Evolutionary conservation across 2,797 vertebrate species (phyloP), one percentile per base, ranked within the genome.

Genomic region (Carduelis carduelis): DNA sequence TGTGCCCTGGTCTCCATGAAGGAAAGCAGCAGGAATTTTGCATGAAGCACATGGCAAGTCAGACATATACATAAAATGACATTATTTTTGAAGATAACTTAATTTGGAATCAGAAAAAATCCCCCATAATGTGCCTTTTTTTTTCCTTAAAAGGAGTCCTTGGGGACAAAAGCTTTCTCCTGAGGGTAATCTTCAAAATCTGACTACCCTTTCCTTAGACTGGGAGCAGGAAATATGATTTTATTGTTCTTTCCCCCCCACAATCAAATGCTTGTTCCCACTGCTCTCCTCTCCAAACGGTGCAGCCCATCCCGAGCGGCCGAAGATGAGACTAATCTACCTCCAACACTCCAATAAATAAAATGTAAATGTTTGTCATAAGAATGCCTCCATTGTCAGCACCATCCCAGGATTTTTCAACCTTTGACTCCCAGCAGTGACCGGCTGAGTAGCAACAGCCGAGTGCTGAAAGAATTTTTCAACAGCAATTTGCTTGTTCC

Each of bases 401-500:
- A 56, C 80, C 94, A 91, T 83, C 93, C 95, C 13, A 12, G 84
- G 96, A 87, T 94, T 97, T 97, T 97, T 87, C 96, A 96, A 94
- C 97, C 95, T 97, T 96, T 97, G 97, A 97, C 98, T 97, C 96
- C 93, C 68, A 13, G 97, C 97, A 63, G 55, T 91, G 96, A 91
- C 95, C 37, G 75, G 93, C 93, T 93, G 92, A 97, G 95, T 97
- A 97, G 97, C 97, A 98, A 98, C 97, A 97, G 97, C 97, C 20
- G 52, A 95, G 98, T 90, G 97, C 96, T 97, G 96, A 98, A 98
- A 98, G 98, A 97, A 98, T 98, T 98, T 98, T 98, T 98, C 98
- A 98, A 97, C 97, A 98, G 97, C 97, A 97, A 98, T 98, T 98
- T 97, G 97, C 97, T 97, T 96, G 97, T 97, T 98, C 97, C 97